Conservation (phyloP, 2,888 invertebrate species). For the Odontomyia ornata region DNA sequence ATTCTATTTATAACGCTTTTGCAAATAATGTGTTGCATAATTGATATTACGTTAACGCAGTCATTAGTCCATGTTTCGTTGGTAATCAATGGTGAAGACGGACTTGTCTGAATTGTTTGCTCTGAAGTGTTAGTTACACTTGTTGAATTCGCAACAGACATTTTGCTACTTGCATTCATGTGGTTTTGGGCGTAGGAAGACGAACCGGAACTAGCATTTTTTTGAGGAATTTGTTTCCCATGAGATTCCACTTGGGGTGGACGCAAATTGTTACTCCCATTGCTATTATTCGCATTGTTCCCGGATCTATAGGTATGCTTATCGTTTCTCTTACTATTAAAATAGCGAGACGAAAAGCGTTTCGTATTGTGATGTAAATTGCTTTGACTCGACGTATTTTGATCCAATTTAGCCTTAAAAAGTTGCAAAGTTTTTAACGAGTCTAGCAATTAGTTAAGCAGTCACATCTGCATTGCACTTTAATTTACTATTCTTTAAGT, state of each 20-base stretch:
- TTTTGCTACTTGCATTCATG: slow-evolving; percentile 6
- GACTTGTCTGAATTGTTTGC: slow-evolving; percentile 52
- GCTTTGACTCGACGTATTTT: slow-evolving; percentile 7
- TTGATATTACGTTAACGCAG: not conserved
- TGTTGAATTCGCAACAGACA: not conserved
- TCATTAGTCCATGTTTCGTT: slow-evolving; percentile 46
- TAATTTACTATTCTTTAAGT: too few species aligned
- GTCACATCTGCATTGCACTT: too few species aligned
- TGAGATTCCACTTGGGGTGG: not conserved
- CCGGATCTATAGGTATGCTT: not conserved
- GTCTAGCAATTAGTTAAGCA: too few species aligned
- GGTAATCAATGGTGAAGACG: slow-evolving; percentile 45
- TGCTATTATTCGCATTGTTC: slow-evolving; percentile 51
- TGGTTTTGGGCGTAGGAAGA: not conserved
- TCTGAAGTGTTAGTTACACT: slow-evolving; percentile 38
- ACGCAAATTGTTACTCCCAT: slow-evolving; percentile 40
- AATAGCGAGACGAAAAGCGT: slow-evolving; percentile 56
- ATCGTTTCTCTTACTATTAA: slow-evolving; percentile 54
- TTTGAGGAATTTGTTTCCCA: not conserved
- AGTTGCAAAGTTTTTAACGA: too few species aligned
- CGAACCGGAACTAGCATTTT: not conserved
- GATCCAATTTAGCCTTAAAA: not conserved
- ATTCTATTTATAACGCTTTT: not conserved
- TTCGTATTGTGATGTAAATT: slow-evolving; percentile 40
- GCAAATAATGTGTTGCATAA: not conserved